Evolutionary conservation across 2,888 invertebrate genomes (phyloP).

Genomic region (Limulus polyphemus): DNA sequence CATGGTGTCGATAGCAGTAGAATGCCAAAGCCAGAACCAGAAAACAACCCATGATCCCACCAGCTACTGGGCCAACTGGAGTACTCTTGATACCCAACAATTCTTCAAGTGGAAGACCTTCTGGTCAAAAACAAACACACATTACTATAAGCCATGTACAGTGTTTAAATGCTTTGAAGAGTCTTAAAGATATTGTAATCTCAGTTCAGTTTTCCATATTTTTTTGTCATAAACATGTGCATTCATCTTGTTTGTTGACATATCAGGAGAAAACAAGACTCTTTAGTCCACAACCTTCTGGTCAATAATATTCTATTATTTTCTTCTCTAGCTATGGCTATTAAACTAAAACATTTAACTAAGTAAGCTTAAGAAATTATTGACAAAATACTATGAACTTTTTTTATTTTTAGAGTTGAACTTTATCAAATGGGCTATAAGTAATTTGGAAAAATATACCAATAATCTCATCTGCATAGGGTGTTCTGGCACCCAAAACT

Average conservation of each 20-base stretch:
- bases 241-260: too few relatives aligned
- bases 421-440: not conserved
- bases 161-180: too few relatives aligned
- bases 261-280: too few relatives aligned
- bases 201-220: too few relatives aligned
- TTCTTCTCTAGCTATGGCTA: too few relatives aligned
- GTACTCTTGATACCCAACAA: constrained; percentile 34
- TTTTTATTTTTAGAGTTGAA: not conserved
- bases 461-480: constrained; percentile 60
- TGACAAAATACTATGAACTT: constrained; percentile 1
- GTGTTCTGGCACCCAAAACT: constrained; percentile 64
- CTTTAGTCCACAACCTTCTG: too few relatives aligned
- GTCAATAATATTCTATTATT: too few relatives aligned
- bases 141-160: too few relatives aligned
- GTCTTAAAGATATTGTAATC: too few relatives aligned
- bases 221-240: too few relatives aligned
- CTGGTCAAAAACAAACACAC: too few relatives aligned
- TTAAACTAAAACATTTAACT: not conserved
- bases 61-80: constrained; percentile 73
- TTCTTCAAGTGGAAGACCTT: constrained; percentile 21
- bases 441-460: constrained; percentile 29
- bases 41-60: constrained; percentile 67
- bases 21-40: constrained; percentile 66
- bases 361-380: constrained; percentile 1
- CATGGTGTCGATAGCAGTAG: constrained; percentile 61